These are phyloP conservation scores for Characodon lateralis DNA, from an alignment of 2,797 vertebrate species.

Conservation along the genomic window DNA sequence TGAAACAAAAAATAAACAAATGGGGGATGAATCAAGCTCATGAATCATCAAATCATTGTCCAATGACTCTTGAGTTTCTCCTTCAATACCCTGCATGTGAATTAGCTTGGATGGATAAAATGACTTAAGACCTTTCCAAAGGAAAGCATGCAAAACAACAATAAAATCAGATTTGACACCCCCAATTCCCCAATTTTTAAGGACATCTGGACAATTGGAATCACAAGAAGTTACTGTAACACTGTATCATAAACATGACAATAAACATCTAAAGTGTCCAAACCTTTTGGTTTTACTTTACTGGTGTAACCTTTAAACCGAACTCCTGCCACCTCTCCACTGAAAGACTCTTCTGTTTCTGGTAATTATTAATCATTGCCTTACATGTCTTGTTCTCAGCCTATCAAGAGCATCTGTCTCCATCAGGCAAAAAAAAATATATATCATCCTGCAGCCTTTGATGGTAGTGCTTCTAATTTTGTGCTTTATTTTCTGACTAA, in stretches of 20 bases:
- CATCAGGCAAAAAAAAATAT: not conserved
- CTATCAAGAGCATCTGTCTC: too few species aligned
- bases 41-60: too few species aligned
- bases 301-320: not conserved
- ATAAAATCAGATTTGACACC: not conserved
- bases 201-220: not conserved
- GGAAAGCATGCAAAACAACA: not conserved
- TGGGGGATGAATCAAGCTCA: too few species aligned
- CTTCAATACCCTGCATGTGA: too few species aligned
- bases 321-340: not conserved
- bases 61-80: too few species aligned
- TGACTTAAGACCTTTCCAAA: not conserved
- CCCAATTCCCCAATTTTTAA: too few species aligned
- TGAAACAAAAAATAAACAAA: too few species aligned
- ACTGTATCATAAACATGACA: too few species aligned
- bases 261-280: not conserved
- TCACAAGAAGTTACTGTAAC: not conserved
- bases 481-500: slow-evolving; percentile 20
- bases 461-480: slow-evolving; percentile 63
- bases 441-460: slow-evolving; percentile 50
- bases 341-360: slow-evolving; percentile 20
- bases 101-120: too few species aligned
- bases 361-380: slow-evolving; percentile 11
- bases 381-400: not conserved
- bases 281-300: not conserved